A percentile compares a stretch with the other conserved stretches of the same genome.
phyloP scores from a whole-genome alignment of 2,113 vertebrate species.

The Oncorhynchus clarkii region DNA sequence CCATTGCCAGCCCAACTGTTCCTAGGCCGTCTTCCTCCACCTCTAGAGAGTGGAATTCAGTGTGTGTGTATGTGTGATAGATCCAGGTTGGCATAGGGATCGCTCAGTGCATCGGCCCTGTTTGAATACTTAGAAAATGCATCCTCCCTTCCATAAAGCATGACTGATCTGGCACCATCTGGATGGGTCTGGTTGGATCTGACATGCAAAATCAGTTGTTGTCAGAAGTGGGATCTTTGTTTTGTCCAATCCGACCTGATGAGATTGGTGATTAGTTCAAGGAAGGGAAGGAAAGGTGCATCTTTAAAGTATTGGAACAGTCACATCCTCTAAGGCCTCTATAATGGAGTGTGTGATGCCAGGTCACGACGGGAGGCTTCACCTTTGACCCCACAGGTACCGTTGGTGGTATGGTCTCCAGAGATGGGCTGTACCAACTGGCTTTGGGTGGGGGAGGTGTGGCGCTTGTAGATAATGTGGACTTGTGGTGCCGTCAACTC shows the following conservation, averaged over 20 bases:
- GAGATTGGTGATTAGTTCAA: neutral
- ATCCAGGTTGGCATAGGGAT: no score
- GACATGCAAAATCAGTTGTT: no score
- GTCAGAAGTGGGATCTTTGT: no score
- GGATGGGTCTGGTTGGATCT: no score
- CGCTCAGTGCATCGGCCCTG: no score
- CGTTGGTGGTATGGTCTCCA: slow-evolving; percentile 36
- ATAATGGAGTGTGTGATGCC: neutral
- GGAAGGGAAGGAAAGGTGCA: no score
- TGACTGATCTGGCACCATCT: no score
- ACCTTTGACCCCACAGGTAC: slow-evolving; percentile 72
- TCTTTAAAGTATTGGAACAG: no score
- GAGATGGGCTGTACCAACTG: slow-evolving; percentile 44
- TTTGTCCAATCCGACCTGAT: no score
- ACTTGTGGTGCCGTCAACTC: slow-evolving; percentile 67
- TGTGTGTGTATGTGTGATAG: neutral
- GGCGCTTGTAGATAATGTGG: slow-evolving; percentile 86
- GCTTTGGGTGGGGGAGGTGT: slow-evolving; percentile 33
- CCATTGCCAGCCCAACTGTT: neutral
- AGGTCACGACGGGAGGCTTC: slow-evolving; percentile 20
- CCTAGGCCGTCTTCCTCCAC: neutral
- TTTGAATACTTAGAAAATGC: no score
- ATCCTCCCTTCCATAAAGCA: no score
- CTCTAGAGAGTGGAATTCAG: neutral
- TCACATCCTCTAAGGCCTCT: neutral